Conservation (phyloP, 1,140 invertebrate species). For the Calosoma granatense region DNA sequence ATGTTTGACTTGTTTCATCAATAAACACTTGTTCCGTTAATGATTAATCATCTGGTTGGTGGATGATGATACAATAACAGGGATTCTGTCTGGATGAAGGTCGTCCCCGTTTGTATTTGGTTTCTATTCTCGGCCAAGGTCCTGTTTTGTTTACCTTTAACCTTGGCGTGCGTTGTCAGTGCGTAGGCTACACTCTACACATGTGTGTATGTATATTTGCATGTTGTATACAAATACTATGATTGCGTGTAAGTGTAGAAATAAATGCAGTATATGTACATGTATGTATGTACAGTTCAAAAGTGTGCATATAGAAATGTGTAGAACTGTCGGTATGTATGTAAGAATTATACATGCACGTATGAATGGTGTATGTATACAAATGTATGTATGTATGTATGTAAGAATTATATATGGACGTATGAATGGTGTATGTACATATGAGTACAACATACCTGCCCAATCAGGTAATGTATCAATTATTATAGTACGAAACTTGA, state of each 20-base stretch:
- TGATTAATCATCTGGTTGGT: too few relatives aligned
- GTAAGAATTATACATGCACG: background rate
- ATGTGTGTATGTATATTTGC: background rate
- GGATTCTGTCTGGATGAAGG: too few relatives aligned
- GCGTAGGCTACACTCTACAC: background rate
- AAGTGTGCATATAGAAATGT: background rate
- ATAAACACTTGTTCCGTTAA: too few relatives aligned
- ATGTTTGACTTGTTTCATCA: too few relatives aligned
- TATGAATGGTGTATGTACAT: conserved; percentile 18
- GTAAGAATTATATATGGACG: background rate
- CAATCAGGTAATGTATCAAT: conserved; percentile 46
- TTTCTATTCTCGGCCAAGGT: conserved; percentile 29
- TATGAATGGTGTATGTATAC: conserved; percentile 22
- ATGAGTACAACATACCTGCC: conserved; percentile 30
- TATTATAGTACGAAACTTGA: conserved; percentile 61
- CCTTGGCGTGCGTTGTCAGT: background rate
- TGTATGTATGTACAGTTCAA: too few relatives aligned
- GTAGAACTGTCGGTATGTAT: background rate
- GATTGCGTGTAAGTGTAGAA: background rate
- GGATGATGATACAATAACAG: too few relatives aligned
- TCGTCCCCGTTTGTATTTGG: background rate
- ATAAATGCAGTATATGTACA: too few relatives aligned
- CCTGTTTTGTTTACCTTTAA: conserved; percentile 7
- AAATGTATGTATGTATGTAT: conserved; percentile 7
- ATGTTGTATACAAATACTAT: background rate